These are phyloP conservation scores for Rotaria macrura DNA, from an alignment of 2,888 invertebrate species.

Conservation along the genomic window DNA sequence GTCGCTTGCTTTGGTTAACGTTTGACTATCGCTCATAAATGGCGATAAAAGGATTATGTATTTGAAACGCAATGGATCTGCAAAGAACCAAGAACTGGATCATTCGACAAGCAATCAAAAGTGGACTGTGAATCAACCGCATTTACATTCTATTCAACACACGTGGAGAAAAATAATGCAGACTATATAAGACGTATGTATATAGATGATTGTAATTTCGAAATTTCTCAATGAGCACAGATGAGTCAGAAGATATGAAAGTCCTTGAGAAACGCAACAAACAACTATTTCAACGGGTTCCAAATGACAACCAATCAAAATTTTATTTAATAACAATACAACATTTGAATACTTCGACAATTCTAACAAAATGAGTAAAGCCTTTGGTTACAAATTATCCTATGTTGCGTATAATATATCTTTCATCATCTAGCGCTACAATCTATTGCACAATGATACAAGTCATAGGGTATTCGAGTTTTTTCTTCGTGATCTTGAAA, in stretches of 20 bases:
- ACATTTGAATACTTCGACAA: not conserved
- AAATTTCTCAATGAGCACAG: not conserved
- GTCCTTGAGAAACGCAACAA: not conserved
- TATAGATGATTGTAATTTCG: not conserved
- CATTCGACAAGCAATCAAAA: not conserved
- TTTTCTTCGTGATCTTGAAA: too few species aligned
- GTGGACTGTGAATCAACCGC: not conserved
- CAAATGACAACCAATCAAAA: not conserved
- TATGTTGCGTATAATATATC: too few species aligned
- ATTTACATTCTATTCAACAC: not conserved
- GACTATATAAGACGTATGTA: too few species aligned
- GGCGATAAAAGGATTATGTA: not conserved
- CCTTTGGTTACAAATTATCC: not conserved
- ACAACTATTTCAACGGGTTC: not conserved
- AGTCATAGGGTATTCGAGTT: too few species aligned
- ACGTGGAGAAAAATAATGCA: not conserved
- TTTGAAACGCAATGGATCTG: too few species aligned
- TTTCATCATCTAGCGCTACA: too few species aligned
- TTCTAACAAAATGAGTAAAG: not conserved
- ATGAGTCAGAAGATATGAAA: not conserved
- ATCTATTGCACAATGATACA: too few species aligned
- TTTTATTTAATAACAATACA: not conserved
- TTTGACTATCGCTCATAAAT: not conserved
- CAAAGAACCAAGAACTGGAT: not conserved
- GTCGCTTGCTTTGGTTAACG: not conserved